A percentile compares a stretch with the other conserved stretches of the same genome.
Conservation (phyloP, 2,797 vertebrate genomes). For the Eleutherodactylus coqui region DNA sequence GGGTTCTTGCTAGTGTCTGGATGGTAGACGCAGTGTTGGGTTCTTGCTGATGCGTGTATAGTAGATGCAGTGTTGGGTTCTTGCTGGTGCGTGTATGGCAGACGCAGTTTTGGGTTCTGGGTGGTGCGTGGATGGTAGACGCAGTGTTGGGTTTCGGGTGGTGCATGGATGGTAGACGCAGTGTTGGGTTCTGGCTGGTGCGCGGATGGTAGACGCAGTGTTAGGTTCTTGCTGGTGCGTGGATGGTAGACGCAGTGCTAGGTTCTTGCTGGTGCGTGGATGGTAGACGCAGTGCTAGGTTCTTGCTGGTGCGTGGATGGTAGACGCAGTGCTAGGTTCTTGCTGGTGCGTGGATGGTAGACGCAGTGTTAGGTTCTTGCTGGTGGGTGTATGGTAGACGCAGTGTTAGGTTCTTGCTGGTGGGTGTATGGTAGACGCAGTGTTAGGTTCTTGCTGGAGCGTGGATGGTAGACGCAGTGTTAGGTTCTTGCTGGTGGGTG, state of each 20-base stretch:
- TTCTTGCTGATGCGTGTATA: background rate
- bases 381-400: background rate
- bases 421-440: too few species aligned
- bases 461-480: too few species aligned
- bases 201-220: too few species aligned
- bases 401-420: background rate
- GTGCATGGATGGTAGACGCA: background rate
- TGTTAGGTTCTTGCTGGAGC: too few species aligned
- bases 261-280: too few species aligned
- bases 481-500: too few species aligned
- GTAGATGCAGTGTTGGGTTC: background rate
- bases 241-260: too few species aligned
- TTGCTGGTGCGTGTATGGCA: too few species aligned
- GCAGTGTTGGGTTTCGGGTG: too few species aligned
- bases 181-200: too few species aligned
- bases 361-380: background rate
- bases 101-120: background rate
- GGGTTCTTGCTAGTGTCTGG: background rate
- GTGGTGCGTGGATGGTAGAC: too few species aligned
- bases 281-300: background rate
- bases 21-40: background rate
- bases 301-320: background rate
- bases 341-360: background rate
- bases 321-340: background rate
- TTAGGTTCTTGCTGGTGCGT: too few species aligned